Evolutionary conservation across 2,113 vertebrate genomes (phyloP).

Genomic region (Anseranas semipalmata): DNA sequence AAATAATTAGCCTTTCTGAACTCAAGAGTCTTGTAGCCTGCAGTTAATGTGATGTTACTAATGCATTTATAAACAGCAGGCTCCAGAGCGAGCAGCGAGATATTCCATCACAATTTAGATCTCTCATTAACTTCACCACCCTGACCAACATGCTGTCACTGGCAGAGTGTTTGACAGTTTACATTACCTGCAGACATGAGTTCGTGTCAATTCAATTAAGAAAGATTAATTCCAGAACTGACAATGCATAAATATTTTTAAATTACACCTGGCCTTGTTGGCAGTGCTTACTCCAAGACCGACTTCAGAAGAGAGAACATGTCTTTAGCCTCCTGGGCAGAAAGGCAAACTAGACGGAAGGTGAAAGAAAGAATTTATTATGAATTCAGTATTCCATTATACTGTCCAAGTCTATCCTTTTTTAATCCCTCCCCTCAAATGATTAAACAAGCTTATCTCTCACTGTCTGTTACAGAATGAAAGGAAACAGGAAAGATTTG

Average conservation of each 20-base stretch:
- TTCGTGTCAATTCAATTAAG: slow-evolving; percentile 70
- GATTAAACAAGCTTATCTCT: slow-evolving; percentile 30
- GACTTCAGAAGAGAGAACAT: slow-evolving; percentile 25
- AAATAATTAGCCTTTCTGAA: slow-evolving; percentile 54
- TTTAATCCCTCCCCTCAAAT: not conserved
- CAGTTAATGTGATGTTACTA: slow-evolving; percentile 60
- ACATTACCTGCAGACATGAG: slow-evolving; percentile 73
- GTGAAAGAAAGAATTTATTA: slow-evolving; percentile 42
- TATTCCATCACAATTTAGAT: slow-evolving; percentile 63
- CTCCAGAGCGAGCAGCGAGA: slow-evolving; percentile 54
- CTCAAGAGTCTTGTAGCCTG: slow-evolving; percentile 16
- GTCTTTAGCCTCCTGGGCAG: slow-evolving; percentile 66
- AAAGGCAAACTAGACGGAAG: slow-evolving; percentile 38
- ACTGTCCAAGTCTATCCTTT: not conserved
- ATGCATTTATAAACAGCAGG: slow-evolving; percentile 64
- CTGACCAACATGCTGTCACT: slow-evolving; percentile 66
- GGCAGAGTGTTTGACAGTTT: slow-evolving; percentile 68
- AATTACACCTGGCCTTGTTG: slow-evolving; percentile 70
- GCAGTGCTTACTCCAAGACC: slow-evolving; percentile 45
- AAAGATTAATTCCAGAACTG: slow-evolving; percentile 74
- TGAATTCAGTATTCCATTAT: slow-evolving; percentile 34
- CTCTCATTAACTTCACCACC: slow-evolving; percentile 69
- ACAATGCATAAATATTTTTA: slow-evolving; percentile 74
- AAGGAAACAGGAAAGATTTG: not conserved
- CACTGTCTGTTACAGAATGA: not conserved